Base-by-base conservation (phyloP, 1,140 invertebrate genomes). In the Aphelenchoides avenae region DNA sequence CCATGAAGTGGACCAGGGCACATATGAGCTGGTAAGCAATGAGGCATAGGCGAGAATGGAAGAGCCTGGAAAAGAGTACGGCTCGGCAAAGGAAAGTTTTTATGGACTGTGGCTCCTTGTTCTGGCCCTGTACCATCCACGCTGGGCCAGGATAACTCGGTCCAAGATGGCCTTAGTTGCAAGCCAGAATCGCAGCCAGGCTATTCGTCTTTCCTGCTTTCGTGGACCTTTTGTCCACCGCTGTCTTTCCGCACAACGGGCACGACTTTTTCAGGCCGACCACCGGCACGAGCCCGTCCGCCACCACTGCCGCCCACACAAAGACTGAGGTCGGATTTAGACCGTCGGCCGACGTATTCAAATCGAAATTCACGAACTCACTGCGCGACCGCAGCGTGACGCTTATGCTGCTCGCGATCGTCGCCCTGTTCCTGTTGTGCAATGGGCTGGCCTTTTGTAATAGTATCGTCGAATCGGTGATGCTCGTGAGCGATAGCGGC, bases 381-480 rank as follows among this genome's bases (percentile, higher is more conserved):
- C 50, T 68, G 2, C 58, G 74, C 22, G 72, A 75, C 56, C 47
- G 72, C 18, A 51, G 41, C 7, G 71, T 75, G 18, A 75, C 73
- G 1, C 27, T 77, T 6, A 74, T 75, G 74, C 63, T 75, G 13
- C 57, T 75, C 5, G 73, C 73, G 22, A 77, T 75, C 37, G 73
- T 75, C 7, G 69, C 68, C 1, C 60, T 77, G 11, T 75, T 75
- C 39, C 53, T 75, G n/a, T 29, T 53, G 11, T 77, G 74, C 47
- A 75, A 74, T 42, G 70, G 71, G 31, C 57, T 75, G 22, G 74
- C 73, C 7, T 75, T 75, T 59, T 70, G 71, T 42, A 75, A 75
- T 46, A 66, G 61, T 33, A 75, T 77, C 24, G 56, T 77, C 20
- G 73, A 75, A 39, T 63, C 61, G 31, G 39, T 68, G 9, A 58